Conservation (phyloP, 2,888 invertebrate species). For the Eupeodes latifasciatus region DNA sequence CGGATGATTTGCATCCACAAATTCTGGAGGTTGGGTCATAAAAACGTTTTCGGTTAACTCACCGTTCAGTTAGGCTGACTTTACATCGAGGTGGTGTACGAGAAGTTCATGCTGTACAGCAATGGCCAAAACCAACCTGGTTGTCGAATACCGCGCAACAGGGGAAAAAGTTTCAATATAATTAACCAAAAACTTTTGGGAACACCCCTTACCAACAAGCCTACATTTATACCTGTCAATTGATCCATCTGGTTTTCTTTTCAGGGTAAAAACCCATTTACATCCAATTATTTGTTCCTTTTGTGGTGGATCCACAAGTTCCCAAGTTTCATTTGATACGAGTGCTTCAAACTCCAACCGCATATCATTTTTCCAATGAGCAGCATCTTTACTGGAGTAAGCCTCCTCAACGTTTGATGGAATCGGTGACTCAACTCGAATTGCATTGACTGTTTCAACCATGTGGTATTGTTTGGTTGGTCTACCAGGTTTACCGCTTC, state of each 20-base stretch:
- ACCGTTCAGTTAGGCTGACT: slow-evolving; percentile 27
- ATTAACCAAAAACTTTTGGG: slow-evolving; percentile 21
- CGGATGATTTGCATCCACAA: background rate
- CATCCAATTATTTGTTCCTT: slow-evolving; percentile 8
- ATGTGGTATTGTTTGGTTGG: background rate
- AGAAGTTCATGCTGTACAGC: slow-evolving; percentile 8
- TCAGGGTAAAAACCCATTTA: slow-evolving; percentile 24
- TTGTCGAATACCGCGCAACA: slow-evolving; percentile 2
- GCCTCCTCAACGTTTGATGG: background rate
- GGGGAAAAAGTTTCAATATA: slow-evolving; percentile 28
- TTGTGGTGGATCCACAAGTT: background rate
- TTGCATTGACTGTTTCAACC: background rate
- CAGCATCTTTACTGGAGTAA: slow-evolving; percentile 1
- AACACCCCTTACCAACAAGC: slow-evolving; percentile 15
- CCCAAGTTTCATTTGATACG: slow-evolving; percentile 3
- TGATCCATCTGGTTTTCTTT: slow-evolving; percentile 19
- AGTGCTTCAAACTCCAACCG: too few species aligned
- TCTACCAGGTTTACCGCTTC: slow-evolving; percentile 1
- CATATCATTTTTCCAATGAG: background rate
- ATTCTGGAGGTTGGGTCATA: slow-evolving; percentile 26
- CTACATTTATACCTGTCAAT: slow-evolving; percentile 11
- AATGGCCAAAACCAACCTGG: slow-evolving; percentile 28
- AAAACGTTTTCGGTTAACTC: slow-evolving; percentile 17
- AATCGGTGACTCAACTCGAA: background rate
- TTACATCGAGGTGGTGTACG: slow-evolving; percentile 36